Evolutionary conservation across 2,113 vertebrate genomes (phyloP).

Genomic region (Morone chrysops): DNA sequence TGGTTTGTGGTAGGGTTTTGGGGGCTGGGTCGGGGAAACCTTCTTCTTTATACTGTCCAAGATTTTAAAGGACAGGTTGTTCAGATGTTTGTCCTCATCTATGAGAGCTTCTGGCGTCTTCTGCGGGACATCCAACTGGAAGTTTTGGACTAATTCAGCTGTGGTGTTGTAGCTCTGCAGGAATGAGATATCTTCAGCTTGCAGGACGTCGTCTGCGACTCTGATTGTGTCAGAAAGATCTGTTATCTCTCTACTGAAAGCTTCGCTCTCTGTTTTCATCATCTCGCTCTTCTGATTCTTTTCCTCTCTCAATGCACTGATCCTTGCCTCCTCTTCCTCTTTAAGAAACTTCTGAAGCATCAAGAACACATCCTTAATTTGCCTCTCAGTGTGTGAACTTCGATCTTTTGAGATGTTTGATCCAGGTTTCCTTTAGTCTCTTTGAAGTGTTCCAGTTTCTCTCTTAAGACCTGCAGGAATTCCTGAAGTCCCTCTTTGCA

Average conservation of each 20-base stretch:
- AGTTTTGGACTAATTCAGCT: rapidly evolving
- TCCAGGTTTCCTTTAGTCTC: background rate
- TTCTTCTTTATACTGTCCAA: background rate
- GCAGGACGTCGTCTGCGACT: background rate
- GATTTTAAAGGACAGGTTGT: background rate
- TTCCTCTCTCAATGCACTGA: background rate
- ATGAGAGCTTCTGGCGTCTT: background rate
- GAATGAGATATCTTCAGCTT: background rate
- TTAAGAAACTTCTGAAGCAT: background rate
- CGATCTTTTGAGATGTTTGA: background rate
- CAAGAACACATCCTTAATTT: background rate
- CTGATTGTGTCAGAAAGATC: background rate
- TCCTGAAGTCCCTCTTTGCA: rapidly evolving
- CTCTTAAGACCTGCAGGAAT: background rate
- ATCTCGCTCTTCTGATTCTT: background rate
- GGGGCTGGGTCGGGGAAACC: background rate
- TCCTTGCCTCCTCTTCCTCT: background rate
- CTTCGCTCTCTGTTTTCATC: background rate
- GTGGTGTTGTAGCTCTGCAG: background rate
- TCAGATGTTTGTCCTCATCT: background rate
- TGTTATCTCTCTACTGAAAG: background rate
- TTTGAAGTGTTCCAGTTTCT: background rate
- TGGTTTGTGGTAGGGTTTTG: no score
- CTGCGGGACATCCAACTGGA: background rate
- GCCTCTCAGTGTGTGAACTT: background rate